Evolutionary conservation across 2,113 vertebrate species (phyloP).

Genomic region (Hippocampus abdominalis): DNA sequence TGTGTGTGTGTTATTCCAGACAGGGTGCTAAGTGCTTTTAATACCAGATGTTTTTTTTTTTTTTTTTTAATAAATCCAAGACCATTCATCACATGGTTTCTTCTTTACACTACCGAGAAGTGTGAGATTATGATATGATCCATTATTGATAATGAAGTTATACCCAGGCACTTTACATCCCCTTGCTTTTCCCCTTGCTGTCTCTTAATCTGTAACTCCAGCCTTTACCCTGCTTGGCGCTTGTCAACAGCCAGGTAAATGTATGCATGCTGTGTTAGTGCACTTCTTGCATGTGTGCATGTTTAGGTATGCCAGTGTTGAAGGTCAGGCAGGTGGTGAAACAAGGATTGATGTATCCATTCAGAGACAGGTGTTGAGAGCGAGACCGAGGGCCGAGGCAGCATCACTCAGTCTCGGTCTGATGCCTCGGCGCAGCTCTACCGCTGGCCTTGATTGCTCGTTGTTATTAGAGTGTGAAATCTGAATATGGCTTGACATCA

Average conservation of each 20-base stretch:
- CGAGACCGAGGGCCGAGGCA: slow-evolving; percentile 59
- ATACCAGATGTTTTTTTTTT: slow-evolving; percentile 19
- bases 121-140: slow-evolving; percentile 47
- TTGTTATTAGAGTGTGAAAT: slow-evolving; percentile 75
- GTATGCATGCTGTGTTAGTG: slow-evolving; percentile 10
- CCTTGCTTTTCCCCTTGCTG: slow-evolving; percentile 12
- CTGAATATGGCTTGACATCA: slow-evolving; percentile 73
- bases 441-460: slow-evolving; percentile 67
- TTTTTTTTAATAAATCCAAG: slow-evolving; percentile 36
- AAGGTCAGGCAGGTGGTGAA: slow-evolving; percentile 68
- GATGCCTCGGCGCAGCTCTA: slow-evolving; percentile 51
- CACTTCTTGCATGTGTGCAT: slow-evolving; percentile 10
- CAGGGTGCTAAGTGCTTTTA: slow-evolving; percentile 69
- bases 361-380: slow-evolving; percentile 69
- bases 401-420: slow-evolving; percentile 58
- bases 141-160: slow-evolving; percentile 53
- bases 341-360: slow-evolving; percentile 78
- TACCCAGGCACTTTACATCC: slow-evolving; percentile 31
- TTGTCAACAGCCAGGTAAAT: slow-evolving; percentile 42
- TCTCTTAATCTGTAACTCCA: slow-evolving; percentile 22
- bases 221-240: slow-evolving; percentile 29
- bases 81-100: slow-evolving; percentile 50
- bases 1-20: slow-evolving; percentile 49
- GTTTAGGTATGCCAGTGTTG: slow-evolving; percentile 40
- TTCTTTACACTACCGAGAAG: slow-evolving; percentile 37